Base-by-base conservation (phyloP, 2,797 vertebrate species). In the Orestias chungarensis region DNA sequence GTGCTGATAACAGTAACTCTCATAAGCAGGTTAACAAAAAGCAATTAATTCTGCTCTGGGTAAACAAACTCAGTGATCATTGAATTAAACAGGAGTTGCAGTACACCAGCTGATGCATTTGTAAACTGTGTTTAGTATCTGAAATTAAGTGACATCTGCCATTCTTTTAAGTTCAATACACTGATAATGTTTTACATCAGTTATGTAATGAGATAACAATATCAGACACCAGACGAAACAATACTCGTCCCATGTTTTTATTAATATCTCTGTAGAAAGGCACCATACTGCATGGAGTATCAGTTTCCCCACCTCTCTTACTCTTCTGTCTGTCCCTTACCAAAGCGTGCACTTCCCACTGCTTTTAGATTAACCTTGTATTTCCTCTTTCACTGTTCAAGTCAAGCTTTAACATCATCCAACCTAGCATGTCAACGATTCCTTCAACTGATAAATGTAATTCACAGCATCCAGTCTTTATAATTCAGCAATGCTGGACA, bases 281-380 rank as follows among this genome's bases (percentile, higher is more conserved):
- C 77, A 47, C 49, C 9, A 17, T 75, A 75, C 85, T 81, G 82
- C 75, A 75, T 74, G 71, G 78, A 74, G 80, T 81, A 67, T 80
- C 80, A 85, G 76, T 75, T 70, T 66, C 82, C 79, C 80, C 75
- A 25, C 81, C 74, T 74, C 76, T 70, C 43, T 9, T 8, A 5
- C 27, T 44, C 43, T 29, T 35, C 46, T 66, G 74, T 42, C 84
- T 81, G 79, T 88, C 88, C 79, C 87, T 75, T 81, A 66, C 76
- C 64, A 75, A 73, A 80, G 76, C 33, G 31, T 73, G 66, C 73
- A 23, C 82, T 75, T 80, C 87, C 87, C 78, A 85, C 82, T 81
- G 89, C 78, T 88, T 89, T 90, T 85, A 87, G 81, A 91, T 89
- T 87, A 88, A 87, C 86, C 89, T 87, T 84, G 84, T 88, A 82